phyloP scores from a whole-genome alignment of 37 sponge, comb jelly and placozoan species.

The Spongilla lacustris region DNA sequence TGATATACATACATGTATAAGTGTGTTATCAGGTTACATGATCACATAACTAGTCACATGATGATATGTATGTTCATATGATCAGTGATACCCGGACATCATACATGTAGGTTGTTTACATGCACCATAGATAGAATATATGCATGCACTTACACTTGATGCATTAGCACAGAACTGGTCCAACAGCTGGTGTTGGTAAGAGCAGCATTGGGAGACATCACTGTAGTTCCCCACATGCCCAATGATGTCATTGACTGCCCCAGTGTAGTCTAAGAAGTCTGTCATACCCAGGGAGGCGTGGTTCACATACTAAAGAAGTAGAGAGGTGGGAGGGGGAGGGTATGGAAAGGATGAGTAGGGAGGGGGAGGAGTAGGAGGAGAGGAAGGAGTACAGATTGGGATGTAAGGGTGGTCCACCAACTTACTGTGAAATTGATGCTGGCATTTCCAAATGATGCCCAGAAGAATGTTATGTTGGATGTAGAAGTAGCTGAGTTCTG shows the following conservation, averaged over 20 bases:
- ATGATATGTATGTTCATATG: too few relatives aligned
- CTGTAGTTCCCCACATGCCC: background rate
- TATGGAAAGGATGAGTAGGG: too few relatives aligned
- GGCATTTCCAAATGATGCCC: conserved; percentile 6
- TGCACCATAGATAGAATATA: too few relatives aligned
- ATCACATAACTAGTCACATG: too few relatives aligned
- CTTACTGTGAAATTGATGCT: conserved; percentile 7
- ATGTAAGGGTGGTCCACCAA: background rate
- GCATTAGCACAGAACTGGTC: conserved; percentile 61
- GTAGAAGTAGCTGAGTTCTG: conserved; percentile 8
- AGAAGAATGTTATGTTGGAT: conserved; percentile 7
- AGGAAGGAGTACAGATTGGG: too few relatives aligned
- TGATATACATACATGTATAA: too few relatives aligned
- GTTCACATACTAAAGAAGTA: background rate
- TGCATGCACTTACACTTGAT: conserved; percentile 4
- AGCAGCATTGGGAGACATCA: background rate
- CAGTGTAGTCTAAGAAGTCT: conserved; percentile 7
- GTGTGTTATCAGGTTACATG: too few relatives aligned
- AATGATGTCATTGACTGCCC: conserved; percentile 4
- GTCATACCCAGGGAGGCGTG: background rate
- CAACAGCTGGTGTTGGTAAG: conserved; percentile 43
- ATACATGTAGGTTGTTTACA: too few relatives aligned
- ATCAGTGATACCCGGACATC: too few relatives aligned
- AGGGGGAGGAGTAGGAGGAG: too few relatives aligned
- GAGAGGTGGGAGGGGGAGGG: background rate